Percentiles rank a stretch among this genome's conserved stretches.
Conservation (phyloP, 2,113 vertebrate species). For the Chamaea fasciata region DNA sequence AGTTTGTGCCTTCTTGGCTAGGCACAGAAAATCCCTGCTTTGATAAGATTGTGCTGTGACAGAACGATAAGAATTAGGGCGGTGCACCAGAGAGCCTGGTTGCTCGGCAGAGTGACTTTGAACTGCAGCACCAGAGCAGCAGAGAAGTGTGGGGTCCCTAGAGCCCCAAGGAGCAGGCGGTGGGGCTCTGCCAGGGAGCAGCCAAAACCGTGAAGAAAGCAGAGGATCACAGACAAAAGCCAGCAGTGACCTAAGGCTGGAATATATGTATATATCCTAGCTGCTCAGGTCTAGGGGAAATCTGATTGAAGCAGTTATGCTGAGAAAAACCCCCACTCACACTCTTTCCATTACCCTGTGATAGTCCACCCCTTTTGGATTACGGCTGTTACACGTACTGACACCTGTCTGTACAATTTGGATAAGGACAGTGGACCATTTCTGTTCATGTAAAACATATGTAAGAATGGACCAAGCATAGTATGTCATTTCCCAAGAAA, state of each 20-base stretch:
- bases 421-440: neutral
- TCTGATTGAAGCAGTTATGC: neutral
- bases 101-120: neutral
- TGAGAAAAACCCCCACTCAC: fast-evolving
- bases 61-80: neutral
- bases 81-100: neutral
- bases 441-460: neutral
- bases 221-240: neutral
- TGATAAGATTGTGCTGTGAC: neutral
- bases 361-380: neutral
- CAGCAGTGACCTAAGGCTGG: fast-evolving
- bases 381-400: neutral
- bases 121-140: neutral
- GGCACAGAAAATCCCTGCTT: constrained; percentile 48
- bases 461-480: neutral
- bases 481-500: neutral
- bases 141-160: neutral
- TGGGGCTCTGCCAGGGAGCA: fast-evolving
- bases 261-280: neutral
- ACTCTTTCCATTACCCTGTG: neutral
- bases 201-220: neutral
- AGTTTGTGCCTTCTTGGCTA: constrained; percentile 19
- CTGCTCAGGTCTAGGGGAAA: neutral
- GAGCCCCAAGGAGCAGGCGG: neutral
- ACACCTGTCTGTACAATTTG: neutral